Conservation (phyloP, 2,797 vertebrate species). For the Echiichthys vipera region DNA sequence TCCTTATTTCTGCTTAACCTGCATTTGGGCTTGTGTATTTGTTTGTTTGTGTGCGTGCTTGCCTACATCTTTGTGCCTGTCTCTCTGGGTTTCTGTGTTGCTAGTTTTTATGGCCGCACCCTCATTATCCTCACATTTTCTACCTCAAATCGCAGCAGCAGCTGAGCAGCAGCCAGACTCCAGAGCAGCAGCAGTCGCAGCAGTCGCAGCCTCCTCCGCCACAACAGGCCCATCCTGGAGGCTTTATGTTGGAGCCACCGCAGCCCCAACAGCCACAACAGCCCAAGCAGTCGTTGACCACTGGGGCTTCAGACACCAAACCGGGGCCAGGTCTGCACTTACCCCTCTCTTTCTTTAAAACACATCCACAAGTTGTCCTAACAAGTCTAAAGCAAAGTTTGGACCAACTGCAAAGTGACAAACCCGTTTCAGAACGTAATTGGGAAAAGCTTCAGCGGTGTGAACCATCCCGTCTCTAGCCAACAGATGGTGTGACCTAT, state of each 20-base stretch:
- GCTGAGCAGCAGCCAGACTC: slow-evolving; percentile 88
- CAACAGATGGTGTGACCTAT: too few species aligned
- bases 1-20: slow-evolving; percentile 62
- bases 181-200: slow-evolving; percentile 82
- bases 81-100: slow-evolving; percentile 80
- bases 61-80: slow-evolving; percentile 68
- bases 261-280: slow-evolving; percentile 66
- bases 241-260: slow-evolving; percentile 73
- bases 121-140: slow-evolving; percentile 95
- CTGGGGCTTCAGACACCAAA: slow-evolving; percentile 75
- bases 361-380: background rate
- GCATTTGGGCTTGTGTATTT: slow-evolving; percentile 66
- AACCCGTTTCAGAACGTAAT: too few species aligned
- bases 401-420: too few species aligned
- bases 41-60: slow-evolving; percentile 60
- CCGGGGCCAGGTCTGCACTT: slow-evolving; percentile 77
- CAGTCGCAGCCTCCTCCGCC: slow-evolving; percentile 74
- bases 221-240: slow-evolving; percentile 63
- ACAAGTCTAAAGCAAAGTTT: too few species aligned
- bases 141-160: slow-evolving; percentile 94
- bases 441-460: too few species aligned
- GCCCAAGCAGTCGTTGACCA: slow-evolving; percentile 71
- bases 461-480: too few species aligned
- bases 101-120: slow-evolving; percentile 85
- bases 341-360: background rate